These are phyloP conservation scores for Drosophila antonietae DNA, from an alignment of 2,888 invertebrate species.

Conservation along the genomic window DNA sequence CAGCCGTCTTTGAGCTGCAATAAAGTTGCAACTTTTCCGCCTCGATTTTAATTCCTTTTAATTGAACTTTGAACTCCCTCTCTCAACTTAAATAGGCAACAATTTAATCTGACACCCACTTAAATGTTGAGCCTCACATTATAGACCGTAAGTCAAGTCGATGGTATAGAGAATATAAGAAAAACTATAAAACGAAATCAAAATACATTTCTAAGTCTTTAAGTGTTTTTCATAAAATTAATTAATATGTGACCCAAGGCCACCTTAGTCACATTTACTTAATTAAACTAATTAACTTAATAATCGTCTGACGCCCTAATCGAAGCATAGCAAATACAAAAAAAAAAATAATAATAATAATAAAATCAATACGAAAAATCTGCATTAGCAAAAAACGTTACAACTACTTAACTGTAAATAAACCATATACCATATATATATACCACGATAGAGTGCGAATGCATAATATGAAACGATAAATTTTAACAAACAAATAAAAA, in stretches of 20 bases:
- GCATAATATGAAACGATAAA: conserved; percentile 34
- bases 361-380: conserved; percentile 2
- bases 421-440: background rate
- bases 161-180: conserved; percentile 28
- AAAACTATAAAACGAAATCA: conserved; percentile 67
- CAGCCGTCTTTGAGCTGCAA: conserved; percentile 48
- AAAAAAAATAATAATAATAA: conserved; percentile 18
- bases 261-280: conserved; percentile 45
- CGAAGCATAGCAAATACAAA: conserved; percentile 7
- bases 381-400: conserved; percentile 33
- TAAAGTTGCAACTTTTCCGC: conserved; percentile 25
- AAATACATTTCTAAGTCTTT: conserved; percentile 79
- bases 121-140: conserved; percentile 34
- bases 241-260: conserved; percentile 49
- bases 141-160: conserved; percentile 37
- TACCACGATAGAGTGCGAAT: conserved; percentile 19
- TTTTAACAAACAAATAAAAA: conserved; percentile 45
- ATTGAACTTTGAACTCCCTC: conserved; percentile 25
- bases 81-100: conserved; percentile 29
- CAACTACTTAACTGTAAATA: conserved; percentile 53
- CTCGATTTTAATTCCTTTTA: conserved; percentile 22
- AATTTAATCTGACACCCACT: conserved; percentile 40
- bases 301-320: conserved; percentile 41
- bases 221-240: conserved; percentile 71
- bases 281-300: conserved; percentile 44